Conservation (phyloP, 1,140 invertebrate species). For the Eriocheir sinensis region DNA sequence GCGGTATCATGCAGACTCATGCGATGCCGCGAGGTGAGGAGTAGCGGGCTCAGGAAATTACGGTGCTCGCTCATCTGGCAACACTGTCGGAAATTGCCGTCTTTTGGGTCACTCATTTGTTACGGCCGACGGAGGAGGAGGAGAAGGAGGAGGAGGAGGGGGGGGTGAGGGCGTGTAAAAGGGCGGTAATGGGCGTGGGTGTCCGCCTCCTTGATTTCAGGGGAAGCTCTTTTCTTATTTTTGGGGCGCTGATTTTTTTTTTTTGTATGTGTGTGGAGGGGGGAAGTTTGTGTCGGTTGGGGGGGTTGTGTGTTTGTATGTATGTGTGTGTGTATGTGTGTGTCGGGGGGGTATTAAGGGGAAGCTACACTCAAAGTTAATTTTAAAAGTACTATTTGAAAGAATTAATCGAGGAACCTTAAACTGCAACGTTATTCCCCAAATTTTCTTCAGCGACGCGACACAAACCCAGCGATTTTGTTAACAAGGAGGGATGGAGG, state of each 20-base stretch:
- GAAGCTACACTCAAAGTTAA: no score
- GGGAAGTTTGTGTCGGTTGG: no score
- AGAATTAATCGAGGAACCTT: no score
- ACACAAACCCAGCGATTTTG: no score
- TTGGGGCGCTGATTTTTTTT: background rate
- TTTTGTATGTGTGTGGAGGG: background rate
- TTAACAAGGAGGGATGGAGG: no score
- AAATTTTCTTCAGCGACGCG: no score
- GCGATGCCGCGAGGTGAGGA: background rate
- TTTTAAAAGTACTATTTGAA: no score
- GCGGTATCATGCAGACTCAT: background rate
- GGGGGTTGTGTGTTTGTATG: no score
- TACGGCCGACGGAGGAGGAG: background rate
- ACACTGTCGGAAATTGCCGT: slow-evolving; percentile 60
- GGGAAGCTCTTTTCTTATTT: slow-evolving; percentile 44
- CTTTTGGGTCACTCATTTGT: slow-evolving; percentile 66
- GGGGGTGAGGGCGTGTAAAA: background rate
- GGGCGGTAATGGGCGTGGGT: slow-evolving; percentile 8
- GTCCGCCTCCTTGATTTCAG: slow-evolving; percentile 44
- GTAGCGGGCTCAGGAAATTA: slow-evolving; percentile 24
- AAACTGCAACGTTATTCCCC: no score
- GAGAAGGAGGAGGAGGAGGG: background rate
- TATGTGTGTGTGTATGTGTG: no score
- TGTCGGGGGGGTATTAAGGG: no score
- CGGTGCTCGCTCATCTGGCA: slow-evolving; percentile 51